phyloP scores from a whole-genome alignment of 2,888 invertebrate species.

The Cerastoderma edule region DNA sequence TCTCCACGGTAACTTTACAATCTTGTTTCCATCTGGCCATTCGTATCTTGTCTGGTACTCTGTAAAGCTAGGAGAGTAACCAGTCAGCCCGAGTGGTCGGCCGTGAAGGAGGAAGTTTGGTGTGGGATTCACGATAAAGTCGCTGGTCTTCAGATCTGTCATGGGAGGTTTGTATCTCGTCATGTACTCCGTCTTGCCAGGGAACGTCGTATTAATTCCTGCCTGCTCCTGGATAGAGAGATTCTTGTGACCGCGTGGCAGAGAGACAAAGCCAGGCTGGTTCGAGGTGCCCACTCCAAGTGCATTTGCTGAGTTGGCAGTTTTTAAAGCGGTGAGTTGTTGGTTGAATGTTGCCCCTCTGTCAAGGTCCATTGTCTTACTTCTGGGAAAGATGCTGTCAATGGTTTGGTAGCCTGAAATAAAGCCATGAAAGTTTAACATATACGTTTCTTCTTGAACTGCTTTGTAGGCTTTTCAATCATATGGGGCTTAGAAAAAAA shows the following conservation, averaged over 20 bases:
- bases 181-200: slow-evolving; percentile 82
- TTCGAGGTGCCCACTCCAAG: slow-evolving; percentile 61
- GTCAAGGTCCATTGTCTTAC: slow-evolving; percentile 64
- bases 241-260: slow-evolving; percentile 56
- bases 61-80: slow-evolving; percentile 69
- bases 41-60: slow-evolving; percentile 82
- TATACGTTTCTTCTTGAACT: too few relatives aligned
- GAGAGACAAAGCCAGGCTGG: slow-evolving; percentile 37
- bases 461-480: too few relatives aligned
- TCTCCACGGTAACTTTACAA: slow-evolving; percentile 81
- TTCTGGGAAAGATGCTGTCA: slow-evolving; percentile 74
- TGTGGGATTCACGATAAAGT: slow-evolving; percentile 81
- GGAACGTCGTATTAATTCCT: slow-evolving; percentile 82
- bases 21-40: slow-evolving; percentile 81
- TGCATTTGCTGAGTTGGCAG: slow-evolving; percentile 69
- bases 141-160: slow-evolving; percentile 67
- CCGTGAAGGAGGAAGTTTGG: slow-evolving; percentile 80
- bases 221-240: slow-evolving; percentile 82
- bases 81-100: slow-evolving; percentile 73
- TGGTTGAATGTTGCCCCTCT: slow-evolving; percentile 51
- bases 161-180: slow-evolving; percentile 73
- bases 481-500: too few relatives aligned
- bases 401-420: slow-evolving; percentile 76
- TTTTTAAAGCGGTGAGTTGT: slow-evolving; percentile 64
- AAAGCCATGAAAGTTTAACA: too few relatives aligned